Evolutionary conservation across 2,888 invertebrate species (phyloP).

Genomic region (Dione vanillae): DNA sequence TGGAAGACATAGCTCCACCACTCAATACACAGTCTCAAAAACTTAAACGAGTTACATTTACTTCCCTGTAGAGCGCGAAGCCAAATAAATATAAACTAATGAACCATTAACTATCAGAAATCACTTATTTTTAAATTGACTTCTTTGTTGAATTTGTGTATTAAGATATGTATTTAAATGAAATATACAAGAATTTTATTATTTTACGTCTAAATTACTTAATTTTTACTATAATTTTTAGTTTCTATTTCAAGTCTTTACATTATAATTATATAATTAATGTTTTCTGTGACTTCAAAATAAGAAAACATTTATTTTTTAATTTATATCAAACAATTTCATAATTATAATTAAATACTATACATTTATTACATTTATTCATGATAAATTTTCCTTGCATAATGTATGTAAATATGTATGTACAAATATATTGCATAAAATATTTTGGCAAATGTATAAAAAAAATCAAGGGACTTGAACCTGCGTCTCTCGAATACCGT

Average conservation of each 20-base stretch:
- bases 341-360: not conserved
- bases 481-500: too few species aligned
- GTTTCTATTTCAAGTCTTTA: conserved; percentile 1
- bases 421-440: too few species aligned
- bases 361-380: not conserved
- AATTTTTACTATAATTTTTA: not conserved
- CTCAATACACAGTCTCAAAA: too few species aligned
- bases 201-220: not conserved
- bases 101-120: not conserved
- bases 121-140: not conserved
- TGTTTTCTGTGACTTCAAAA: too few species aligned
- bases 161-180: conserved; percentile 5
- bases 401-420: not conserved
- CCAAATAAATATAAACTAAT: not conserved
- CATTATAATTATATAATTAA: too few species aligned
- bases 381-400: not conserved
- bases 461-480: too few species aligned
- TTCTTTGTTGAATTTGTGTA: not conserved
- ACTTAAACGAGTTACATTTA: too few species aligned
- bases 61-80: too few species aligned
- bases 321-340: not conserved
- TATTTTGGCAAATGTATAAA: too few species aligned
- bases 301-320: not conserved
- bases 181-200: not conserved
- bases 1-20: too few species aligned